Evolutionary conservation across 2,113 vertebrate genomes (phyloP).

Genomic region (Ammodytes dubius): DNA sequence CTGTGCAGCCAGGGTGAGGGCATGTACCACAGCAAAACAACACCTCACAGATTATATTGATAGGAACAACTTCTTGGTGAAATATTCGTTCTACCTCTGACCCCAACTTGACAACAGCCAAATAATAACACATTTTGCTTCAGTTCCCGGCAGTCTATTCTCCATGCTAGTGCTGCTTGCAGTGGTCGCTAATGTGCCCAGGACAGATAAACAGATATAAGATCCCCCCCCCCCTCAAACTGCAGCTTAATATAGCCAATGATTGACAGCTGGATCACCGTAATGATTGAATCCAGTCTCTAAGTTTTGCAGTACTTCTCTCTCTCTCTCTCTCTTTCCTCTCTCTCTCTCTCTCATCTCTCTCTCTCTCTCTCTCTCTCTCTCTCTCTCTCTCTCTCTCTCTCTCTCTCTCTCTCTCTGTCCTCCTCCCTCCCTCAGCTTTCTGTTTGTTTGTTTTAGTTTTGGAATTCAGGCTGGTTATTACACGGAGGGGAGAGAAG

Average conservation of each 20-base stretch:
- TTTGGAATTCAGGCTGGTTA: slow-evolving; percentile 79
- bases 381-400: neutral
- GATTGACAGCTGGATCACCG: slow-evolving; percentile 78
- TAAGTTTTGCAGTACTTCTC: slow-evolving; percentile 35
- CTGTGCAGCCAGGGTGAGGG: neutral
- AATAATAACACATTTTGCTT: slow-evolving; percentile 1
- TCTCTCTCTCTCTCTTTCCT: slow-evolving; percentile 2
- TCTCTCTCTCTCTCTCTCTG: neutral
- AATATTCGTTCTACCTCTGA: slow-evolving; percentile 39
- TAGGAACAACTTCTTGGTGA: slow-evolving; percentile 24
- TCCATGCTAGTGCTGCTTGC: neutral
- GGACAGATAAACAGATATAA: slow-evolving; percentile 48
- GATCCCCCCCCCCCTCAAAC: slow-evolving; percentile 30
- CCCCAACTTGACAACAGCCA: slow-evolving; percentile 11
- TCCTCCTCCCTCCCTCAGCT: neutral
- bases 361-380: neutral
- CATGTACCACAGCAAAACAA: neutral
- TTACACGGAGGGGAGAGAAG: slow-evolving; percentile 72
- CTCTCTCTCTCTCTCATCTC: neutral
- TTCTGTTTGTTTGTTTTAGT: slow-evolving; percentile 70
- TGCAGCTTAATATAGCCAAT: slow-evolving; percentile 64
- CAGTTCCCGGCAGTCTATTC: slow-evolving; percentile 14
- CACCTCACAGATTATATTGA: slow-evolving; percentile 44
- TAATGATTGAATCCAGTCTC: slow-evolving; percentile 74
- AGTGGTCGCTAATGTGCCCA: slow-evolving; percentile 10